These are phyloP conservation scores for Trissoscelio sp. DNA, from an alignment of 2,888 invertebrate genomes.

Conservation along the genomic window DNA sequence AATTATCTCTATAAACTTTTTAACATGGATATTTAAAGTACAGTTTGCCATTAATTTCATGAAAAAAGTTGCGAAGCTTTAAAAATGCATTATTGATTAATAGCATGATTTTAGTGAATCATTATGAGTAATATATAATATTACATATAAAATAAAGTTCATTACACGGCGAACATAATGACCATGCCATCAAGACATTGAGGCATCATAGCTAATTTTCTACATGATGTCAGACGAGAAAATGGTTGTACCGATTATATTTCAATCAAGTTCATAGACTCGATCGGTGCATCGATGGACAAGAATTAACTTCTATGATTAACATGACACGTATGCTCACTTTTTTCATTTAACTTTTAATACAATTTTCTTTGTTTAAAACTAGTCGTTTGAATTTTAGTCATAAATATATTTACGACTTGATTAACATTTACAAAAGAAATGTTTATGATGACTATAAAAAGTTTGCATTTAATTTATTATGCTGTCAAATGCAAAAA, in stretches of 20 bases:
- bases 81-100: not conserved
- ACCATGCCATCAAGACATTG: constrained; percentile 36
- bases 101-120: constrained; percentile 1
- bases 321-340: constrained; percentile 23
- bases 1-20: too few species aligned
- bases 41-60: not conserved
- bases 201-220: constrained; percentile 41
- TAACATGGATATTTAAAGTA: too few species aligned
- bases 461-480: too few species aligned
- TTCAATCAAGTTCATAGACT: constrained; percentile 47
- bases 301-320: constrained; percentile 46
- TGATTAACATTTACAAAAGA: constrained; percentile 24
- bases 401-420: constrained; percentile 33
- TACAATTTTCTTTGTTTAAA: constrained; percentile 7
- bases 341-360: constrained; percentile 31
- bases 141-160: constrained; percentile 22
- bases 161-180: constrained; percentile 27
- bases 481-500: too few species aligned
- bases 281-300: constrained; percentile 22
- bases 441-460: constrained; percentile 41
- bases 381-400: constrained; percentile 6
- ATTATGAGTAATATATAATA: constrained; percentile 21
- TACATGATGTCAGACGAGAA: constrained; percentile 42
- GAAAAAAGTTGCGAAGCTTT: not conserved
- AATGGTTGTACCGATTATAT: constrained; percentile 43